Conservation (phyloP, 2,888 invertebrate species). For the Phyllotreta striolata region DNA sequence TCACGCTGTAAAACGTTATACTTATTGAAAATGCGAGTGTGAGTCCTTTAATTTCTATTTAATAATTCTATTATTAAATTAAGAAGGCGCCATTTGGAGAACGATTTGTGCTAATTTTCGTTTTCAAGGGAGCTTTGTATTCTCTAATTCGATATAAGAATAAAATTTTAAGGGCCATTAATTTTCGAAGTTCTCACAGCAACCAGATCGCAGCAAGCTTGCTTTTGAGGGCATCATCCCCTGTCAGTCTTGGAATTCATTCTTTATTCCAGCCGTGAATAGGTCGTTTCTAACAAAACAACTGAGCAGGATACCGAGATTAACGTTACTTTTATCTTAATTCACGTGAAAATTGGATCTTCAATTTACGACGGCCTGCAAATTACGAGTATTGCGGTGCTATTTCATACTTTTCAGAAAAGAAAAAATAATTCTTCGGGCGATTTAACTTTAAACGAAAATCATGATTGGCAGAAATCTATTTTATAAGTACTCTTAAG, state of each 20-base stretch:
- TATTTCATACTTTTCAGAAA: no score
- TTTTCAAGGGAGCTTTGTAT: constrained; percentile 33
- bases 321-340: constrained; percentile 45
- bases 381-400: no score
- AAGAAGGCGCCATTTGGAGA: constrained; percentile 20
- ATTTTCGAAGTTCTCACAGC: constrained; percentile 43
- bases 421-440: no score
- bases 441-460: no score
- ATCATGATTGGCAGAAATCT: no score
- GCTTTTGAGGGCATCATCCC: constrained; percentile 45
- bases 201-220: constrained; percentile 45
- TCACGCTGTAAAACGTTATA: no score
- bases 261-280: constrained; percentile 47
- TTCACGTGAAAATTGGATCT: constrained; percentile 31
- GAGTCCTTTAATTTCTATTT: no score
- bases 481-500: no score
- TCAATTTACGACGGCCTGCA: constrained; percentile 33
- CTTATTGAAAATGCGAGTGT: no score
- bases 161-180: constrained; percentile 49
- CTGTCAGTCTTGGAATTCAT: constrained; percentile 41
- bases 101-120: constrained; percentile 28
- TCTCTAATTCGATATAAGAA: constrained; percentile 41
- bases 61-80: no score
- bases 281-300: constrained; percentile 44
- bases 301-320: constrained; percentile 43